Conservation (phyloP, 1,140 invertebrate species). For the Nymphalis io region DNA sequence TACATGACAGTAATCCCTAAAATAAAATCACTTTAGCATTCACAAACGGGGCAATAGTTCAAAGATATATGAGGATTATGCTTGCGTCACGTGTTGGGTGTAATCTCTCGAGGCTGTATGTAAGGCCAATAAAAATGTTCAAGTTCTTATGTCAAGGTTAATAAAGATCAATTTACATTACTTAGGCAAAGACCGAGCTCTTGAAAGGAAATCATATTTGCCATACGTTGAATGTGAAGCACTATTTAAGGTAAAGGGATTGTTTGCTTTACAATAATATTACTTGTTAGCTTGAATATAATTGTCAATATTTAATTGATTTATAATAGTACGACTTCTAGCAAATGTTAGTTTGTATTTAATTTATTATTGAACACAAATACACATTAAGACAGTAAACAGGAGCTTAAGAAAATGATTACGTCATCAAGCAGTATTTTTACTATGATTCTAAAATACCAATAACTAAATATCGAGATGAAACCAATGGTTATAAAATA, state of each 20-base stretch:
- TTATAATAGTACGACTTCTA: too few species aligned
- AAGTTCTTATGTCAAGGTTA: background rate
- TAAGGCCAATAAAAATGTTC: background rate
- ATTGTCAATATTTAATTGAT: too few species aligned
- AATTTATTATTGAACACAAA: too few species aligned
- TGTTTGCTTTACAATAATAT: background rate
- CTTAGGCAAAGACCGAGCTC: background rate
- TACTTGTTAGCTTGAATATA: background rate
- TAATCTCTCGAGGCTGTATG: conserved; percentile 6
- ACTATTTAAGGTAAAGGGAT: conserved; percentile 4
- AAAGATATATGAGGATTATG: conserved; percentile 2
- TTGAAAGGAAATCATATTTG: conserved; percentile 25
- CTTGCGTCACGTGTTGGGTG: conserved; percentile 10
- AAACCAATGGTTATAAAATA: too few species aligned
- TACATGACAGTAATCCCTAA: conserved; percentile 14
- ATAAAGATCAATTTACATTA: conserved; percentile 1
- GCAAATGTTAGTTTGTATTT: too few species aligned
- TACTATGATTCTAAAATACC: too few species aligned
- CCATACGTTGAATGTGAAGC: conserved; percentile 16
- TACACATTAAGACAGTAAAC: too few species aligned
- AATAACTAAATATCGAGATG: too few species aligned
- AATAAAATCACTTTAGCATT: conserved; percentile 12
- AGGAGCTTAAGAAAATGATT: too few species aligned
- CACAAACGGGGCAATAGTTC: conserved; percentile 11
- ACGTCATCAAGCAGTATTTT: too few species aligned